Evolutionary conservation across 1,140 invertebrate genomes (phyloP), one percentile per base, ranked within the genome.

Genomic region (Steinernema feltiae): DNA sequence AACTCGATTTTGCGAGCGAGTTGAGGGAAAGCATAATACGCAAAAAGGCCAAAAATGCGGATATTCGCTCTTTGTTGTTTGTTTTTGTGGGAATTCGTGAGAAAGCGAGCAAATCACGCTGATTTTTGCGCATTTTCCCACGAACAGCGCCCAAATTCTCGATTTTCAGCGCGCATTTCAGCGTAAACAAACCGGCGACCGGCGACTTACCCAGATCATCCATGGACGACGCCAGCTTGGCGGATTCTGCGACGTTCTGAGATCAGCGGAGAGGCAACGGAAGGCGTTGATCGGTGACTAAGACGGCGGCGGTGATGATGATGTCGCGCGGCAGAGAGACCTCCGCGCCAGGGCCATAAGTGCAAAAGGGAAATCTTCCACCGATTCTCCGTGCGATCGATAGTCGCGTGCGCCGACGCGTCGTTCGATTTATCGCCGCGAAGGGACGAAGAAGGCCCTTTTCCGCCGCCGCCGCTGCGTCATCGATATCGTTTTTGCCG

Each of bases 271-370:
- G 35, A 7, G 24, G 53, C 15, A 27, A 27, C 7, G 3, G 24
- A 63, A n/a, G 15, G 12, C 7, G 53, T 27, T 7, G 53, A 21
- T 15, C 53, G 24, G 35, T 41, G 35, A 41, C 35, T 41, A 41
- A 41, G 35, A 7, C 7, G 35, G 35, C n/a, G n/a, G n/a, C n/a
- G n/a, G n/a, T n/a, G n/a, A n/a, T n/a, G n/a, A n/a, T 41, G 35
- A 41, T 18, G 35, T 41, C 35, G 35, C 35, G 35, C 35, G 18
- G 35, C 35, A 41, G 35, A n/a, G n/a, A n/a, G n/a, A n/a, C 35
- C 35, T 41, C 53, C n/a, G n/a, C n/a, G n/a, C 12, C 53, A 63
- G 53, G 53, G 53, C 53, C 53, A 63, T 63, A 63, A 63, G 53
- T n/a, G 53, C 53, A 63, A 15, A 63, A 27, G 24, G 12, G 35